These are phyloP conservation scores for Blennius ocellaris DNA, from an alignment of 2,113 vertebrate genomes.

Conservation along the genomic window DNA sequence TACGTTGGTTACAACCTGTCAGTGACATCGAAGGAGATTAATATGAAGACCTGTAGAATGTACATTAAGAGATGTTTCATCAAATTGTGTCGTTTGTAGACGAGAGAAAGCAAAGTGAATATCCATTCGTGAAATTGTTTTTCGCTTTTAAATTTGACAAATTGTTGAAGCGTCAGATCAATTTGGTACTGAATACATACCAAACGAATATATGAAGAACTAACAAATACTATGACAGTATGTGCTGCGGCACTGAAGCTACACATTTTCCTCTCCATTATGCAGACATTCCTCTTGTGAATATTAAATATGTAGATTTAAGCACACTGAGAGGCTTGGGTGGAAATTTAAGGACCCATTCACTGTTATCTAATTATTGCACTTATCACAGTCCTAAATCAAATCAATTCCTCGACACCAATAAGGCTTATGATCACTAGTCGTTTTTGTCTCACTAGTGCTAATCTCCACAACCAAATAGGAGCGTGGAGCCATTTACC, in stretches of 20 bases:
- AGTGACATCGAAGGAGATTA: neutral
- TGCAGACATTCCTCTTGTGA: neutral
- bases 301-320: constrained; percentile 36
- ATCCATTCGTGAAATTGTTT: no score
- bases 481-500: constrained; percentile 54
- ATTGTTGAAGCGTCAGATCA: no score
- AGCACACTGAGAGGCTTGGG: constrained; percentile 1
- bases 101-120: no score
- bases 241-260: no score
- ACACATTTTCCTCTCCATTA: neutral
- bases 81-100: no score
- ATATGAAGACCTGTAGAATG: neutral
- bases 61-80: neutral
- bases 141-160: no score
- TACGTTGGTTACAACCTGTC: neutral
- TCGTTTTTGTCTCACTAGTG: constrained; percentile 13
- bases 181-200: no score
- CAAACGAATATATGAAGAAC: no score
- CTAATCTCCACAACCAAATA: constrained; percentile 41
- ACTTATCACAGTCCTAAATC: constrained; percentile 34
- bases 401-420: constrained; percentile 19
- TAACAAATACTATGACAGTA: no score
- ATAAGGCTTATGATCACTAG: constrained; percentile 22
- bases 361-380: constrained; percentile 41
- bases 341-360: constrained; percentile 18